Conservation (phyloP, 2,113 vertebrate species). For the Eptesicus fuscus region DNA sequence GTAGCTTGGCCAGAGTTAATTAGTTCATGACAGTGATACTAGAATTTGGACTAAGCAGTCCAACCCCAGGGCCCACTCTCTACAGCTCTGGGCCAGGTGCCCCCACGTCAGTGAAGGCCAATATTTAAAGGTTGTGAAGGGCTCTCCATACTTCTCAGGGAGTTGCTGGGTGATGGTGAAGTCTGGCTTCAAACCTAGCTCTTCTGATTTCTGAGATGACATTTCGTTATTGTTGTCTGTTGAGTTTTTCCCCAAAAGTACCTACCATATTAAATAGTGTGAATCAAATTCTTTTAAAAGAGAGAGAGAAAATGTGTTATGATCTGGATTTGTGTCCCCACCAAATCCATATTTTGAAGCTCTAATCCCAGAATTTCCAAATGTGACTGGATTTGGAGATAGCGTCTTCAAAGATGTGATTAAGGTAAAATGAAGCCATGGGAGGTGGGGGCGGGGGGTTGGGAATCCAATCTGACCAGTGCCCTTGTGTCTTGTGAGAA, state of each 20-base stretch:
- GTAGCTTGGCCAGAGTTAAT: background rate
- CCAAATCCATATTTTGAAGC: background rate
- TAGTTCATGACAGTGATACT: background rate
- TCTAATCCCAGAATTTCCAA: background rate
- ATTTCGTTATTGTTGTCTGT: background rate
- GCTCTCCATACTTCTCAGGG: background rate
- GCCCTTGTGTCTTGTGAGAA: background rate
- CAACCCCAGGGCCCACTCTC: too few species aligned
- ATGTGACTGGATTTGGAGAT: background rate
- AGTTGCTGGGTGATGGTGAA: too few species aligned
- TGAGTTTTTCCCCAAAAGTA: background rate
- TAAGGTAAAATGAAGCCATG: background rate
- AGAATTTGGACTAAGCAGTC: background rate
- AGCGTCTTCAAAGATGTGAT: background rate
- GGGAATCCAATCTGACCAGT: background rate
- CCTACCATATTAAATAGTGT: background rate
- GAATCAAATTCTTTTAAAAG: background rate
- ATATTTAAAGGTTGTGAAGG: background rate
- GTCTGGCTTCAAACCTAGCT: background rate
- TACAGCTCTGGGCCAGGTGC: background rate
- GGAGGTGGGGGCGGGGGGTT: rapidly evolving
- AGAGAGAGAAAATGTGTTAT: background rate
- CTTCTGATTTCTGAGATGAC: background rate
- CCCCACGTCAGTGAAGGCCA: background rate
- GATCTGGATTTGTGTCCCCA: background rate